Evolutionary conservation across 1,140 invertebrate species (phyloP).

Genomic region (Planococcus citri): DNA sequence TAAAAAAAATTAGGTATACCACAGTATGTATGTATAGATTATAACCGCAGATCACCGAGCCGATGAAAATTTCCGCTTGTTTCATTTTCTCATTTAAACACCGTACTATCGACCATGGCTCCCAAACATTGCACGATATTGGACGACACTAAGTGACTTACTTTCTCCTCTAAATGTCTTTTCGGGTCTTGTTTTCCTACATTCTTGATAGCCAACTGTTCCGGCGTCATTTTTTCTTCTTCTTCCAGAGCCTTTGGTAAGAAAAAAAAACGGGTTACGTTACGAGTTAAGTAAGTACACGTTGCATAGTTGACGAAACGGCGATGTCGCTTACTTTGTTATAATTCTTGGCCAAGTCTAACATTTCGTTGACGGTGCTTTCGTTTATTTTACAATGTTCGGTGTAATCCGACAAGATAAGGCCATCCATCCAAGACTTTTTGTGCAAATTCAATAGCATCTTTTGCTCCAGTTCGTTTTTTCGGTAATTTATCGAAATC

Average conservation of each 20-base stretch:
- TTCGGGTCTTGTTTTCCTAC: slow-evolving; percentile 99
- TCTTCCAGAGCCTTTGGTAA: slow-evolving; percentile 76
- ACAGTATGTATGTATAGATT: too few species aligned
- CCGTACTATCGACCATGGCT: slow-evolving; percentile 95
- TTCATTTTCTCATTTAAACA: slow-evolving; percentile 80
- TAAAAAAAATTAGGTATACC: too few species aligned
- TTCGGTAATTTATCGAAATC: slow-evolving; percentile 98
- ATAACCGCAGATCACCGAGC: too few species aligned
- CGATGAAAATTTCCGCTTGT: too few species aligned
- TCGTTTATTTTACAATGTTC: slow-evolving; percentile 87
- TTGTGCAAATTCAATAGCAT: slow-evolving; percentile 99
- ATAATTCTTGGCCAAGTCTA: slow-evolving; percentile 95
- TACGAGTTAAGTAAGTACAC: not conserved
- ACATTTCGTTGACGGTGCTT: slow-evolving; percentile 88
- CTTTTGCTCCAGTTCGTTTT: slow-evolving; percentile 98
- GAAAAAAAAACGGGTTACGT: slow-evolving; percentile 18
- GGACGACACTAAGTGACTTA: slow-evolving; percentile 90
- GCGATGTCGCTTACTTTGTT: slow-evolving; percentile 59
- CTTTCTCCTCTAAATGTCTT: slow-evolving; percentile 96
- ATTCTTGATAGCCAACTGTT: slow-evolving; percentile 98
- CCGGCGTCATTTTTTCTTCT: slow-evolving; percentile 99
- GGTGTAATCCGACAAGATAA: slow-evolving; percentile 86
- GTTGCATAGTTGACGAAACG: not conserved
- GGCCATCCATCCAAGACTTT: slow-evolving; percentile 98
- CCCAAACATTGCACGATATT: slow-evolving; percentile 98